Base-by-base conservation (phyloP, 1,140 invertebrate species). In the Meteorus sp. region DNA sequence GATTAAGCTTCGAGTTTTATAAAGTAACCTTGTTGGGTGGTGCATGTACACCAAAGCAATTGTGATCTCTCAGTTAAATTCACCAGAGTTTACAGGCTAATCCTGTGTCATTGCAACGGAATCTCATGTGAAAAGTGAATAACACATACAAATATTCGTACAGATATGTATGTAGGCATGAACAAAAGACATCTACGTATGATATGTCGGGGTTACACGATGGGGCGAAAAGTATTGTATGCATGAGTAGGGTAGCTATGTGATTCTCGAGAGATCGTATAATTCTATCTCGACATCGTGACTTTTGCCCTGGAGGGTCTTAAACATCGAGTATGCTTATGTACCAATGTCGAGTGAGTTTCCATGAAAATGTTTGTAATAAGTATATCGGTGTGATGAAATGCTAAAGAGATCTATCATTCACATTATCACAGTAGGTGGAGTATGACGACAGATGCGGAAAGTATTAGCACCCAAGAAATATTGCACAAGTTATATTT, bases 251-350 rank as follows among this genome's bases (percentile, higher is more conserved):
- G 20, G 17, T 11, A 23, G 11, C 11, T 48, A n/a, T 48, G 13
- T 48, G 27, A 48, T 48, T 48, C 45, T 11, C 20, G 4, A 48
- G 45, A 48, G 45, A 48, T 22, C 11, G 17, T 48, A 48, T 48
- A 48, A 48, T 48, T 27, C 45, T 29, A 48, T n/a, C 23, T 25
- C 45, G 27, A 25, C 45, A 9, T 15, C n/a, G 45, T 27, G 23
- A 48, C 45, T 48, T 25, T 29, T 48, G 45, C 22, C 22, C 22
- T 9, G 23, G 45, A 27, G 13, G 17, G n/a, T 25, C 35, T 39
- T 39, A n/a, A n/a, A 15, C n/a, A 48, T 25, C 13, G 23, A 48
- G n/a, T n/a, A 7, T 15, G 20, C 45, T 22, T 48, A 48, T 23
- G n/a, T n/a, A n/a, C 15, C 35, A 11, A 48, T 48, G 22, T 27